Conservation (phyloP, 2,888 invertebrate genomes). For the Aromia moschata region DNA sequence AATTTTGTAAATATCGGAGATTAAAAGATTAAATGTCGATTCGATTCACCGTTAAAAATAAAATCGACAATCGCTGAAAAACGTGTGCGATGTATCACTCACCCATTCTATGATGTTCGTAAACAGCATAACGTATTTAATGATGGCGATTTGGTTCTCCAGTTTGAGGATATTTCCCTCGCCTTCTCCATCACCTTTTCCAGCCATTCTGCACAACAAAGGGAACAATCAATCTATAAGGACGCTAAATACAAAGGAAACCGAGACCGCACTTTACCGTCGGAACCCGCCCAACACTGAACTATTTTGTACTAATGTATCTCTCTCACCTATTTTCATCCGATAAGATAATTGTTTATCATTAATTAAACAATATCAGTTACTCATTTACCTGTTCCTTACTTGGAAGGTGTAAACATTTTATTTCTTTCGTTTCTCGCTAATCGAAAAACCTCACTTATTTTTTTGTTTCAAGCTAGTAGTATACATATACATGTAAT, state of each 20-base stretch:
- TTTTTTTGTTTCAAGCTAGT: too few relatives aligned
- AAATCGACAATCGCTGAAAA: too few relatives aligned
- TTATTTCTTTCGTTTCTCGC: constrained; percentile 2
- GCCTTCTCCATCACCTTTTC: constrained; percentile 67
- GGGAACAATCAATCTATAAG: constrained; percentile 27
- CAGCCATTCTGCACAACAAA: constrained; percentile 64
- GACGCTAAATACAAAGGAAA: constrained; percentile 25
- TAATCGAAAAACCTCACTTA: too few relatives aligned
- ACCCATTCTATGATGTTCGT: constrained; percentile 84
- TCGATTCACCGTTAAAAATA: too few relatives aligned
- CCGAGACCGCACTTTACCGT: constrained; percentile 35
- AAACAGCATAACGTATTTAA: constrained; percentile 84
- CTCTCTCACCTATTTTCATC: constrained; percentile 50
- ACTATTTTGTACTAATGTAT: constrained; percentile 43
- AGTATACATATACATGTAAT: too few relatives aligned
- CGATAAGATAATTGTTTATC: constrained; percentile 52
- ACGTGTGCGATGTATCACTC: constrained; percentile 59
- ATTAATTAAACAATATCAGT: constrained; percentile 41
- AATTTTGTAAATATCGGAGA: too few relatives aligned
- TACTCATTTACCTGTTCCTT: constrained; percentile 41
- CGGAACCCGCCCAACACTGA: constrained; percentile 27
- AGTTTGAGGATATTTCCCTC: constrained; percentile 68
- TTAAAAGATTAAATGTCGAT: too few relatives aligned
- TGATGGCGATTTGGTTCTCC: constrained; percentile 80
- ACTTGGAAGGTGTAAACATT: constrained; percentile 1